A percentile compares a stretch with the other conserved stretches of the same genome.
These are phyloP conservation scores for Frankliniella intonsa DNA, from an alignment of 2,888 invertebrate genomes.

Conservation along the genomic window DNA sequence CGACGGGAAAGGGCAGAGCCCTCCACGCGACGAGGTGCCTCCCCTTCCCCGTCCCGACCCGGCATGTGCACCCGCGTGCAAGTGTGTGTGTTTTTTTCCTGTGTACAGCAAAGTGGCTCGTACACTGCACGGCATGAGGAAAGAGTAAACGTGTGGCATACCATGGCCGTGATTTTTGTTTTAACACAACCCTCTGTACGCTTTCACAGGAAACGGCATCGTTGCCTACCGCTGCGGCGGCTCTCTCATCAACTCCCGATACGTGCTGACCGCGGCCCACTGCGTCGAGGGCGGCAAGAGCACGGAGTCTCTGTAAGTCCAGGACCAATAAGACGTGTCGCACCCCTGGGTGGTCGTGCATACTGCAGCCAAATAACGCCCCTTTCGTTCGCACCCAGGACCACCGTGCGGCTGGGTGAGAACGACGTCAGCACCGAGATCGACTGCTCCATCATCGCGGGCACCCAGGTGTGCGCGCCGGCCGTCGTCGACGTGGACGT, in stretches of 20 bases:
- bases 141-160: too few species aligned
- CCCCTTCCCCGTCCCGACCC: too few species aligned
- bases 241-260: constrained; percentile 32
- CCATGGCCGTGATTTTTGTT: neutral
- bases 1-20: too few species aligned
- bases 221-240: constrained; percentile 32
- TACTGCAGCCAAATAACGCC: neutral
- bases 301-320: neutral
- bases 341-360: neutral
- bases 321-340: neutral
- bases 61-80: too few species aligned
- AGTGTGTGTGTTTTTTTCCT: too few species aligned
- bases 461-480: constrained; percentile 28
- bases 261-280: constrained; percentile 34
- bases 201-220: constrained; percentile 1
- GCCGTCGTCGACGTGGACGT: constrained; percentile 41
- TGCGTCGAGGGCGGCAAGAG: constrained; percentile 30
- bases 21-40: too few species aligned
- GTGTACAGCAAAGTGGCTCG: too few species aligned
- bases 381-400: constrained; percentile 30
- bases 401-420: constrained; percentile 39
- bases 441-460: constrained; percentile 35
- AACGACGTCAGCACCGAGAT: constrained; percentile 36
- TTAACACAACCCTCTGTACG: too few species aligned
- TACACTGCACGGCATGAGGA: too few species aligned